Percentiles rank a stretch among this genome's conserved stretches.
These are phyloP conservation scores for Onychostoma macrolepis DNA, from an alignment of 2,113 vertebrate species.

Conservation along the genomic window DNA sequence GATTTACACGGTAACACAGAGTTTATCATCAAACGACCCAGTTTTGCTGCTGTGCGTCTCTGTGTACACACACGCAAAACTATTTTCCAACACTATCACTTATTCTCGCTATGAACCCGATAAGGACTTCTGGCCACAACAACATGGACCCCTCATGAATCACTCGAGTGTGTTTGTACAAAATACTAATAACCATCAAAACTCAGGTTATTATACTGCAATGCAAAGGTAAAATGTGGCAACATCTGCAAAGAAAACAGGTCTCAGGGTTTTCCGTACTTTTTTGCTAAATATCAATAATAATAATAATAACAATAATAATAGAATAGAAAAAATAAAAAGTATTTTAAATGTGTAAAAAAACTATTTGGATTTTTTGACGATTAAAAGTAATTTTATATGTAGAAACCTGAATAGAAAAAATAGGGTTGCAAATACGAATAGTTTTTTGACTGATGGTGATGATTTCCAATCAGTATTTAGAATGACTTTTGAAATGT, in stretches of 20 bases:
- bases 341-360: not conserved
- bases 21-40: conserved; percentile 23
- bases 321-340: not conserved
- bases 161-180: not conserved
- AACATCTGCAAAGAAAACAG: not conserved
- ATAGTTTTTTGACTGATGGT: not conserved
- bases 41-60: not conserved
- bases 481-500: not conserved
- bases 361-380: not conserved
- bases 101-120: not conserved
- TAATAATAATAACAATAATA: no score
- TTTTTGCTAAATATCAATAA: not conserved
- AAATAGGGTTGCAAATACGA: not conserved
- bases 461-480: not conserved
- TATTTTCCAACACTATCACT: not conserved
- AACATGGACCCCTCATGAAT: not conserved
- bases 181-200: not conserved
- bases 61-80: not conserved
- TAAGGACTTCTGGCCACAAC: not conserved
- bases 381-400: not conserved
- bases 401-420: not conserved
- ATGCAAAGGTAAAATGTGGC: not conserved
- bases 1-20: not conserved
- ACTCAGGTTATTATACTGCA: not conserved
- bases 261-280: not conserved